Conservation (phyloP, 2,113 vertebrate species). For the Mohoua ochrocephala region DNA sequence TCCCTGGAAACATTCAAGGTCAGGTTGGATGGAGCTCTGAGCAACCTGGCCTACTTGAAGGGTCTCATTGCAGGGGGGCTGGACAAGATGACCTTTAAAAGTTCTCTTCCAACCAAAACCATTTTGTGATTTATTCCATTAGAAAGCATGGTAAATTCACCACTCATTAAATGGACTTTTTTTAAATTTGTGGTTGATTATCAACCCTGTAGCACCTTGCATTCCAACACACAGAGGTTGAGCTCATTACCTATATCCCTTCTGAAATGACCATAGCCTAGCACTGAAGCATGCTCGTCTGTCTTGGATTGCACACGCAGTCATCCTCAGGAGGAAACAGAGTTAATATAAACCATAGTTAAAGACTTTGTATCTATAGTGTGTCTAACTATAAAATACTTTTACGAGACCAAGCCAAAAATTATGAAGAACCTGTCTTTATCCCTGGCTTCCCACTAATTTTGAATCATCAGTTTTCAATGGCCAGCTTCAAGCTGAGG, state of each 20-base stretch:
- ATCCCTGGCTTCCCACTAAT: not conserved
- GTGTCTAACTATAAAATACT: not conserved
- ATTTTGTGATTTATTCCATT: not conserved
- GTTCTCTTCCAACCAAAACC: not conserved
- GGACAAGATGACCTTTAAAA: not conserved
- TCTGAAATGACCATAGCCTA: not conserved
- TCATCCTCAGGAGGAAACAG: not conserved
- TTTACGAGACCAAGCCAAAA: not conserved
- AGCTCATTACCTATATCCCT: not conserved
- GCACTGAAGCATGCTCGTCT: not conserved
- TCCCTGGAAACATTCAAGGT: not conserved
- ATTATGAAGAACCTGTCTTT: not conserved
- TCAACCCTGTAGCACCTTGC: not conserved
- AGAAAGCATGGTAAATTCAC: not conserved
- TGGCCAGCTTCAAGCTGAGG: not conserved
- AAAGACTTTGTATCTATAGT: not conserved
- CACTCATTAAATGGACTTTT: not conserved
- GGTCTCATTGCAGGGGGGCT: accelerated
- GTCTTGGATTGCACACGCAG: not conserved
- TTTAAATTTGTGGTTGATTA: not conserved
- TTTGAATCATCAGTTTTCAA: not conserved
- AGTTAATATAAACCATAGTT: not conserved
- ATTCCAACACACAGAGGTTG: not conserved
- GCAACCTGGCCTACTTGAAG: not conserved
- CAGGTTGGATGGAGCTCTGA: not conserved